Evolutionary conservation across 2,888 invertebrate genomes (phyloP).

Genomic region (Sphinx pinastri): DNA sequence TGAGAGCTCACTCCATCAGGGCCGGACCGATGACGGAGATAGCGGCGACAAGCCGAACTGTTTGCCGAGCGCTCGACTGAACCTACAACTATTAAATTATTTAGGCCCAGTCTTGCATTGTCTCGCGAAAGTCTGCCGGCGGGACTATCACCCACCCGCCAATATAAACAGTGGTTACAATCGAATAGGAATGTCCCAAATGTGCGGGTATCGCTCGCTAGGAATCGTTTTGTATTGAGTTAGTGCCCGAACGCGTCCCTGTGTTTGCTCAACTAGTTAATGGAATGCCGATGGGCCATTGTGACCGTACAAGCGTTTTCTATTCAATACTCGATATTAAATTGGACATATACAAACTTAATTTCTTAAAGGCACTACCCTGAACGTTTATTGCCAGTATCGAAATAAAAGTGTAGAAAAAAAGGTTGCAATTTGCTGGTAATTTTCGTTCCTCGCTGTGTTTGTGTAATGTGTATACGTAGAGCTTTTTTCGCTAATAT

Average conservation of each 20-base stretch:
- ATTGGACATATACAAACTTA: constrained; percentile 43
- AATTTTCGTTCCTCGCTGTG: neutral
- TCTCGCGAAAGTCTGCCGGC: constrained; percentile 70
- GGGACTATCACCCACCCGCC: constrained; percentile 46
- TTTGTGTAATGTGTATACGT: neutral
- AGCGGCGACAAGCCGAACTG: constrained; percentile 44
- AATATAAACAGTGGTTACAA: constrained; percentile 77
- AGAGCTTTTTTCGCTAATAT: neutral
- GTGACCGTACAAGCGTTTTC: constrained; percentile 69
- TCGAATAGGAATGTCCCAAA: constrained; percentile 63
- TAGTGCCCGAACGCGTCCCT: constrained; percentile 70
- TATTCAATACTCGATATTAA: constrained; percentile 72
- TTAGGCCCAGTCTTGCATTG: constrained; percentile 77
- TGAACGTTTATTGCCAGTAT: constrained; percentile 2
- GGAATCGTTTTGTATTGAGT: constrained; percentile 73
- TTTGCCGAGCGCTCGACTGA: constrained; percentile 69
- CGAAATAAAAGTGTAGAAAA: constrained; percentile 9
- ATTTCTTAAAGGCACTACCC: constrained; percentile 50
- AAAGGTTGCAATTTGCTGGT: neutral
- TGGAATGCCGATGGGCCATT: constrained; percentile 79
- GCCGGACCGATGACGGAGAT: constrained; percentile 1
- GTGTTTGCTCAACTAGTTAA: constrained; percentile 79
- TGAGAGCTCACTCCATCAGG: neutral
- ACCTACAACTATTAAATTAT: constrained; percentile 78
- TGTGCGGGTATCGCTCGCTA: constrained; percentile 63